Base-by-base conservation (phyloP, 2,113 vertebrate species). In the rabbit (Oryctolagus cuniculus) region DNA sequence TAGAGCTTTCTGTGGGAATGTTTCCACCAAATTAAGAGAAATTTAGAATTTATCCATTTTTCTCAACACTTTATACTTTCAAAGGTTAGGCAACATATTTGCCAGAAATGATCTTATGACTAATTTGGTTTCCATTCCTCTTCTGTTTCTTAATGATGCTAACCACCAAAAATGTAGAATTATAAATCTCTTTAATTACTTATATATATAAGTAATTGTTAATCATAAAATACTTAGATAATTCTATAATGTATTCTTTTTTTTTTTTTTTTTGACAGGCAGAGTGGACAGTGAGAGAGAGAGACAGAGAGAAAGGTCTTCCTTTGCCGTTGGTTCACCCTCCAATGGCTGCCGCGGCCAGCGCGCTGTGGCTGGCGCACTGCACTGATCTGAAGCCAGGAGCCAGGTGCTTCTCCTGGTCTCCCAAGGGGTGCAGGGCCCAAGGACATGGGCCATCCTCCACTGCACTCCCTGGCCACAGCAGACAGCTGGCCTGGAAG, bases 81-180 rank as follows among this genome's bases (percentile, higher is more conserved):
- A 91, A 64, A 77, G 61, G 6, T 44, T 83, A 36, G 64, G 78
- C 38, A 93, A 84, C 27, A 66, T 25, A 89, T 69, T 91, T 75
- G 21, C 12, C 31, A 73, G 74, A 74, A 93, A 38, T 34, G 51
- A 87, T 75, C 49, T 87, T 82, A 6, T 74, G 63, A 73, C 13
- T 73, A 69, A 86, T 83, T 86, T 89, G 34, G 5, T 79, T 24
- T 81, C 49, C 10, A 12, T 74, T 10, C 10, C 24, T 25, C 5
- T 90, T 94, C 58, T 74, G n/a, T 90, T 93, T 95, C 44, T 91
- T 91, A 87, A 89, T 86, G 63, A 89, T 19, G 79, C 21, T 75
- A 77, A 77, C 17, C 44, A 89, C 34, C 53, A 88, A 74, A 93
- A 84, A 72, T 3, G 13, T 29, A 36, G 34, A 77, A 77, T 72